Percentiles rank a stretch among this genome's conserved stretches.
phyloP scores from a whole-genome alignment of 2,113 vertebrate genomes.

The Heloderma charlesbogerti region DNA sequence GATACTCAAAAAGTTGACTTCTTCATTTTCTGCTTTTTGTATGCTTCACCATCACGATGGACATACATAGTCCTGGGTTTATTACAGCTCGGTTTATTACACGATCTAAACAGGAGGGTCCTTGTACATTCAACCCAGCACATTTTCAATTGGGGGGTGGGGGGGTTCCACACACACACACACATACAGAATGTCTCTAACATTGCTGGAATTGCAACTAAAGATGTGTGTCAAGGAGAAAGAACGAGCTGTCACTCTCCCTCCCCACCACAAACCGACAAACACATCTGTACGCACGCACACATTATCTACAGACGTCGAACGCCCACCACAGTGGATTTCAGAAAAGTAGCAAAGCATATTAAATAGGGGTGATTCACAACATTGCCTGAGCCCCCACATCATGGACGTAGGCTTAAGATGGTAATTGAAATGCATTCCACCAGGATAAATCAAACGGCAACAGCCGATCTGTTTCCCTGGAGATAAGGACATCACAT shows the following conservation, averaged over 20 bases:
- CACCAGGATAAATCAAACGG: slow-evolving; percentile 19
- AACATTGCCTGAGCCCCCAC: not conserved
- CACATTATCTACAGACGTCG: slow-evolving; percentile 4
- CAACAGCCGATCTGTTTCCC: slow-evolving; percentile 51
- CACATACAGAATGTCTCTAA: not conserved
- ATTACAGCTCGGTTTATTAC: not conserved
- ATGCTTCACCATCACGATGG: not conserved
- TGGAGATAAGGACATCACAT: slow-evolving; percentile 34
- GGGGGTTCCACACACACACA: not conserved
- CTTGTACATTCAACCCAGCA: not conserved
- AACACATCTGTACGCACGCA: not conserved
- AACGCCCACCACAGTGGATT: slow-evolving; percentile 28
- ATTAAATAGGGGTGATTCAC: slow-evolving; percentile 59
- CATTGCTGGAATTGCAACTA: not conserved
- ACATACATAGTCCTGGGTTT: not conserved
- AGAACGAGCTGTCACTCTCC: not conserved
- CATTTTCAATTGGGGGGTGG: not conserved
- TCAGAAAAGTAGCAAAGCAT: slow-evolving; percentile 39
- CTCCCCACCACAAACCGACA: not conserved
- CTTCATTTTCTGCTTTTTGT: not conserved
- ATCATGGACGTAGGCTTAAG: slow-evolving; percentile 1
- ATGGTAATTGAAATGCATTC: slow-evolving; percentile 61
- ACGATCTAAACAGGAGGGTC: not conserved
- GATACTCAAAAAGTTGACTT: not conserved
- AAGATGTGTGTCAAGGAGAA: not conserved